Evolutionary conservation across 1,140 invertebrate genomes (phyloP), one percentile per base, ranked within the genome.

Genomic region (Drosophila nigromelanica): DNA sequence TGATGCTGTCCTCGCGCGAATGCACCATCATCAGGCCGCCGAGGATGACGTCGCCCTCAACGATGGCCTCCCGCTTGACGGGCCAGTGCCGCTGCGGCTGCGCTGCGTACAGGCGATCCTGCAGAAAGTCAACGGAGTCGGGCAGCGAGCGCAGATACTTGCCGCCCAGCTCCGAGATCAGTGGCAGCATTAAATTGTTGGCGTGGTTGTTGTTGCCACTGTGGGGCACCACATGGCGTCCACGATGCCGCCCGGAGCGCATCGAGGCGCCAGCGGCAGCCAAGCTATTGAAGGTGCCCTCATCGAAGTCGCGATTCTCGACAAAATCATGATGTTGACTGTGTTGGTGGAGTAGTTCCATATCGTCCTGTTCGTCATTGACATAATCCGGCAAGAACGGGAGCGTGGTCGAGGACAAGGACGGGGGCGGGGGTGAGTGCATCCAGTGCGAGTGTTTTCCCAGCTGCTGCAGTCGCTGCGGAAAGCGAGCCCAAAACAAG

Each of bases 1-100:
- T 96, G 11, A 95, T 93, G 1, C 92, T 92, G 74, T 96, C 95
- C 78, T 97, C 96, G n/a, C 97, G 92, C 78, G 97, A 96, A 89
- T 98, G 97, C 0, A 98, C 95, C 97, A 98, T 98, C 96, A 98
- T 98, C 4, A 98, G 92, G 0, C 97, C 98, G 4, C 98, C 98
- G 0, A 99, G 92, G 0, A 97, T 94, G 0, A 97, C 91, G 74
- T 98, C 95, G 0, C 97, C 98, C 85, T 97, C 96, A 3, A 98
- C 95, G 1, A 96, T 95, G 0, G 97, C 96, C 78, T 97, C 96
- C 55, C 95, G 94, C 80, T 98, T 98, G 2, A 97, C 94, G 0
- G 97, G 97, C 97, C 98, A 98, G 51, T 72, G 92, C 0, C 92
- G 62, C 60, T 91, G 89, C 47, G 89, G 66, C 42, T 64, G 75